Percentiles rank a stretch among this genome's conserved stretches.
These are phyloP conservation scores for Uria aalge DNA, from an alignment of 2,113 vertebrate genomes.

Conservation along the genomic window DNA sequence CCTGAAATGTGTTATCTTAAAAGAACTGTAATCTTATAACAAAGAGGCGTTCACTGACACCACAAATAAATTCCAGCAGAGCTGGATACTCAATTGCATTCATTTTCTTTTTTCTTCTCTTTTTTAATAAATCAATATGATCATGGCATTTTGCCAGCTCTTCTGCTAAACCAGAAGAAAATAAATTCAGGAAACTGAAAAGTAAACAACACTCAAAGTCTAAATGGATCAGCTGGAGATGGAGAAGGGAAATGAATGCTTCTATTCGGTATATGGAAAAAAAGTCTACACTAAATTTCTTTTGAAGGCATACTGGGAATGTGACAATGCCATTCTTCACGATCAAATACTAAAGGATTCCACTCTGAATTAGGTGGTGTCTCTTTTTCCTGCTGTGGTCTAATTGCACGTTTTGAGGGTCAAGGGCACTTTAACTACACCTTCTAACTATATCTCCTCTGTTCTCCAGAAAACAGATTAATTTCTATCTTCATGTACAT, in stretches of 20 bases:
- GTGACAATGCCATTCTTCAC: background rate
- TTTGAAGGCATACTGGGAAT: background rate
- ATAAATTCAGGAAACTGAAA: slow-evolving; percentile 28
- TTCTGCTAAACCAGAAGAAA: slow-evolving; percentile 29
- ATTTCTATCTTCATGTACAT: background rate
- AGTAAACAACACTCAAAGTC: slow-evolving; percentile 10
- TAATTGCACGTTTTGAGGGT: background rate
- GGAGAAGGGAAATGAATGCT: background rate
- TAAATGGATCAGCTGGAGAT: slow-evolving; percentile 26
- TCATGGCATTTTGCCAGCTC: slow-evolving; percentile 18
- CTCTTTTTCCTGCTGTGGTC: background rate
- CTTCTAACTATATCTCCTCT: background rate
- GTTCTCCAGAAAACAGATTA: background rate
- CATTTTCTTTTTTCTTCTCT: background rate
- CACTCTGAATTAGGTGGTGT: background rate
- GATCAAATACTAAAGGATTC: background rate
- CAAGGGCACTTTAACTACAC: background rate
- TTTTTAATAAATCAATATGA: slow-evolving; percentile 49
- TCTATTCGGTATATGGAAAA: background rate
- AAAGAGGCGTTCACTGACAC: slow-evolving; percentile 14
- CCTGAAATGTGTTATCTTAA: background rate
- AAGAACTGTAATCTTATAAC: slow-evolving; percentile 41
- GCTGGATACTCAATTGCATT: background rate
- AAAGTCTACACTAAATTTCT: background rate
- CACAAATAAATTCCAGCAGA: slow-evolving; percentile 48